Base-by-base conservation (phyloP, 2,888 invertebrate species). In the Notocelia uddmanniana region DNA sequence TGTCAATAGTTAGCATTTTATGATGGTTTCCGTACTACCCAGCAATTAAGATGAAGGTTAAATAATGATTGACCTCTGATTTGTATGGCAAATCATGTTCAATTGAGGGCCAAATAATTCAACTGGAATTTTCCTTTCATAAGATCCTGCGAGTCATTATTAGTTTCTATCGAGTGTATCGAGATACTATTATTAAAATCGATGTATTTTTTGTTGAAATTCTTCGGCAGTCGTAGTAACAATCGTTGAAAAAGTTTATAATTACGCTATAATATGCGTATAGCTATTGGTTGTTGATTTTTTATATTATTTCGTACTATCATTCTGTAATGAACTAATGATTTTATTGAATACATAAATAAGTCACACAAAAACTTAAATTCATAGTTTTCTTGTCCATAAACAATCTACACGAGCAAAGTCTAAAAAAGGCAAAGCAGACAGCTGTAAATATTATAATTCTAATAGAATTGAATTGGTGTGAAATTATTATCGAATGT, bases 31-130 rank as follows among this genome's bases (percentile, higher is more conserved):
- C 55, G 62, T 34, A 60, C 26, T 72, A 48, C 26, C 21, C 8
- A 19, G 31, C 11, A 21, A 72, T 67, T 68, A 34, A 68, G 72
- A 48, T 62, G 62, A 72, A 68, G 68, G 72, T 72, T 50, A 62
- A 68, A 57, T 62, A 68, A 45, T 50, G 48, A 68, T 68, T 72
- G 72, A 72, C 62, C 72, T 68, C 34, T 62, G 68, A 68, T 57
- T 60, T 55, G 23, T 62, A 19, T 18, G 54, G 48, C 37, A 68
- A 41, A 37, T 54, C 23, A 55, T 23, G 67, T 72, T 68, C 62
- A 55, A 60, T 72, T 50, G 45, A 60, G 21, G 60, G 52, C 21
- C 21, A 37, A 70, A 70, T 69, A 48, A 58, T 71, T 45, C 48
- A 48, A 54, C 60, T 60, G 34, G 60, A 60, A 37, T 41, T 31